phyloP scores from a whole-genome alignment of 2,797 vertebrate species.

The Menidia menidia region DNA sequence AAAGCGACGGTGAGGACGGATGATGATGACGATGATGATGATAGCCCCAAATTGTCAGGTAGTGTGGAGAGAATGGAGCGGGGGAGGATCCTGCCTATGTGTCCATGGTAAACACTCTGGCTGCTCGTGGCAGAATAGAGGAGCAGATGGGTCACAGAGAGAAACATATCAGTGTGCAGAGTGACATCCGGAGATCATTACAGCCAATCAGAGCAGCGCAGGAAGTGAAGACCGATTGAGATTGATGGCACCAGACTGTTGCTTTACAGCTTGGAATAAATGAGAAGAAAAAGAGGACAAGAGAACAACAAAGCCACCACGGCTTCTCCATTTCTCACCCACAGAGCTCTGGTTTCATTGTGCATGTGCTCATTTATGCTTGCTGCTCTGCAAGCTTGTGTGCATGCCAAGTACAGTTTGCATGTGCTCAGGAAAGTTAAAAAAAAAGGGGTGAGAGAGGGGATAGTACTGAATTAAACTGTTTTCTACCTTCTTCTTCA shows the following conservation, averaged over 20 bases:
- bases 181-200: conserved; percentile 81
- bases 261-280: conserved; percentile 75
- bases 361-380: neutral
- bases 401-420: neutral
- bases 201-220: conserved; percentile 76
- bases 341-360: conserved; percentile 28
- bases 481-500: conserved; percentile 6
- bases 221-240: conserved; percentile 74
- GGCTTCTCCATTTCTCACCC: conserved; percentile 62
- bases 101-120: conserved; percentile 64
- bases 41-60: conserved; percentile 24
- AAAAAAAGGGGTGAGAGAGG: conserved; percentile 6
- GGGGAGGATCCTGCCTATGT: conserved; percentile 67
- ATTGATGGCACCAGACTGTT: conserved; percentile 72
- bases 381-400: conserved; percentile 3
- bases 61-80: conserved; percentile 50
- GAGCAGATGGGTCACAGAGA: conserved; percentile 74
- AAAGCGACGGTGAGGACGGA: conserved; percentile 15
- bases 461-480: neutral
- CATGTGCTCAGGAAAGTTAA: neutral
- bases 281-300: conserved; percentile 68
- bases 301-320: conserved; percentile 68
- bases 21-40: conserved; percentile 15
- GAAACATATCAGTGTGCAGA: conserved; percentile 71
- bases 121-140: conserved; percentile 63